phyloP scores from a whole-genome alignment of 2,113 vertebrate species.

The Sisor rabdophorus region DNA sequence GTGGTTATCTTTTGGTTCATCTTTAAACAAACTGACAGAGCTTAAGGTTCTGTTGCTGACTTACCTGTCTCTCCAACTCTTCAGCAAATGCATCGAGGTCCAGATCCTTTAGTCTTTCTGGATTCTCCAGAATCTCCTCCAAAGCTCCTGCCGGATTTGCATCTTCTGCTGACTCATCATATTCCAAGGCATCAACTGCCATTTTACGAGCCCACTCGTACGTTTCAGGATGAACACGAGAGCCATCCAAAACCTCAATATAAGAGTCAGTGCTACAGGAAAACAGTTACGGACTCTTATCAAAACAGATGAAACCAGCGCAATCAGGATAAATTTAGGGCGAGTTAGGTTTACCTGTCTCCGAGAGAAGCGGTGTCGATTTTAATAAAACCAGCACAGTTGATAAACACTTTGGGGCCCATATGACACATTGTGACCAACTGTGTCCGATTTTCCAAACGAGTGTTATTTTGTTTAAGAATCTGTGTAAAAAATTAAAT shows the following conservation, averaged over 20 bases:
- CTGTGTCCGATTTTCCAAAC: constrained; percentile 95
- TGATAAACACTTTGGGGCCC: constrained; percentile 99
- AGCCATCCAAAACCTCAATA: constrained; percentile 96
- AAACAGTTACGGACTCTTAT: not conserved
- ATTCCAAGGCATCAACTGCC: constrained; percentile 96
- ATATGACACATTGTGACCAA: constrained; percentile 99
- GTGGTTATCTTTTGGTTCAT: not conserved
- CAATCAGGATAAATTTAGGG: not conserved
- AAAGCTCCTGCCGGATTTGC: constrained; percentile 95
- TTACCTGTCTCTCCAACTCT: constrained; percentile 95
- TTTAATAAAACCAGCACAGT: constrained; percentile 98
- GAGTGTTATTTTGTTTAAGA: constrained; percentile 96
- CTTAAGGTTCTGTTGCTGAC: not conserved
- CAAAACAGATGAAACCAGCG: not conserved
- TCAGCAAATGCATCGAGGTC: constrained; percentile 97
- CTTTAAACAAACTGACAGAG: not conserved
- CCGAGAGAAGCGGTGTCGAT: constrained; percentile 95
- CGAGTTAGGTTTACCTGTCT: constrained; percentile 78
- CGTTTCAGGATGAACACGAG: constrained; percentile 94
- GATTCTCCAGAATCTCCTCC: constrained; percentile 97
- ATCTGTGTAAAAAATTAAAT: constrained; percentile 70
- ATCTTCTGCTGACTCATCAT: constrained; percentile 95
- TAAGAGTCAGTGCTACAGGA: constrained; percentile 91
- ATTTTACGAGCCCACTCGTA: constrained; percentile 99
- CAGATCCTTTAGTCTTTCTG: constrained; percentile 92